Percentiles rank a stretch among this genome's conserved stretches.
phyloP scores from a whole-genome alignment of 2,888 invertebrate species.

The Cheilosia vernalis region DNA sequence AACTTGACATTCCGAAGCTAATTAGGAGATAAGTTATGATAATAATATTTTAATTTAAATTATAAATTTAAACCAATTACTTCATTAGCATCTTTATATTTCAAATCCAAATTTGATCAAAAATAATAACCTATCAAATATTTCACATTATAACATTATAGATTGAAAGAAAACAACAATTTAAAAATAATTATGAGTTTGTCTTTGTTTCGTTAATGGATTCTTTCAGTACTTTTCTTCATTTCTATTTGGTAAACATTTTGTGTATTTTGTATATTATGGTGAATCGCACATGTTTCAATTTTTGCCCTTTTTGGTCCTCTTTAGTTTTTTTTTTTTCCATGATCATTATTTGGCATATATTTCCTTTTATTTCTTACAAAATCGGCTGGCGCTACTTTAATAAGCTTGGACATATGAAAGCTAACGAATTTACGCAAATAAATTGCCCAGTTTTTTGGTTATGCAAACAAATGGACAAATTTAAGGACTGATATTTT shows the following conservation, averaged over 20 bases:
- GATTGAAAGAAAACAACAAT: slow-evolving; percentile 67
- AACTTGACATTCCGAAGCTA: slow-evolving; percentile 64
- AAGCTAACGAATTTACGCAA: slow-evolving; percentile 13
- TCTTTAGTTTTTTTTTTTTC: slow-evolving; percentile 28
- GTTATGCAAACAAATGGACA: slow-evolving; percentile 5
- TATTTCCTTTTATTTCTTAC: slow-evolving; percentile 46
- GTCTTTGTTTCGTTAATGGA: slow-evolving; percentile 69
- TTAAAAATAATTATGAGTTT: slow-evolving; percentile 74
- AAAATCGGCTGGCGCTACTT: slow-evolving; percentile 42
- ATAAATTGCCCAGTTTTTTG: slow-evolving; percentile 5
- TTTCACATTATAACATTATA: slow-evolving; percentile 74
- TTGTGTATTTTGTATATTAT: slow-evolving; percentile 69
- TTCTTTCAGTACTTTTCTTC: slow-evolving; percentile 71
- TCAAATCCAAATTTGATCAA: slow-evolving; percentile 43
- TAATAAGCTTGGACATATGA: slow-evolving; percentile 28
- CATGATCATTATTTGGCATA: slow-evolving; percentile 57
- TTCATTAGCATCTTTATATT: slow-evolving; percentile 62
- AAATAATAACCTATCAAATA: slow-evolving; percentile 64
- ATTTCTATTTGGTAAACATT: slow-evolving; percentile 70
- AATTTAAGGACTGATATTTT: not conserved
- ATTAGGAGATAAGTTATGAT: slow-evolving; percentile 56
- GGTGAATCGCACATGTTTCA: slow-evolving; percentile 70
- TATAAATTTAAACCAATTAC: slow-evolving; percentile 47
- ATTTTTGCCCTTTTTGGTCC: slow-evolving; percentile 66
- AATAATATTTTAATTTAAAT: slow-evolving; percentile 51